Conservation (phyloP, 2,797 vertebrate genomes). For the Antrozous pallidus region DNA sequence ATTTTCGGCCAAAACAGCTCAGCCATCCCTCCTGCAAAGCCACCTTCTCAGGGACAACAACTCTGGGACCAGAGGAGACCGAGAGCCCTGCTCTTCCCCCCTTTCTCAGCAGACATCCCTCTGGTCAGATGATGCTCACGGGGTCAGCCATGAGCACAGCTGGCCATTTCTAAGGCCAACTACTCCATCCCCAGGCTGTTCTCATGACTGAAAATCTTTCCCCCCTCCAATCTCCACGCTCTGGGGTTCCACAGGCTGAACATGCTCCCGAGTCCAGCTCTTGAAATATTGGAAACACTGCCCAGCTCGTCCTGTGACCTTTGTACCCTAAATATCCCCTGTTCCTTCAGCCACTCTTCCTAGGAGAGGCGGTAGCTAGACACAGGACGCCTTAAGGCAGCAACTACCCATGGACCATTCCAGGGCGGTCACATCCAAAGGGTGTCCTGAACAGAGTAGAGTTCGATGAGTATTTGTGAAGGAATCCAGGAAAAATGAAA, state of each 20-base stretch:
- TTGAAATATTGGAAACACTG: neutral
- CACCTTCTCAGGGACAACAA: neutral
- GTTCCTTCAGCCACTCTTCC: neutral
- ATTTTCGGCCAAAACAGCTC: neutral
- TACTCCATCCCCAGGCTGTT: neutral
- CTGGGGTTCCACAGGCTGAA: neutral
- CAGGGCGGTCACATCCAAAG: rapidly evolving
- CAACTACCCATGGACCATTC: rapidly evolving
- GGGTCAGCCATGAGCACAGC: neutral
- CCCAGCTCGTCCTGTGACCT: neutral
- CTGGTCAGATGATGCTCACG: neutral
- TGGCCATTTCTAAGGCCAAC: neutral
- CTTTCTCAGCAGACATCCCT: neutral
- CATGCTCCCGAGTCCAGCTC: neutral
- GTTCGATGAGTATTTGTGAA: neutral
- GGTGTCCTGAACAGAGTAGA: neutral
- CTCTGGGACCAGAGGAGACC: neutral
- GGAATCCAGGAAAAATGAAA: neutral
- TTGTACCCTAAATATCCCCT: neutral
- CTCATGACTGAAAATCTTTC: neutral
- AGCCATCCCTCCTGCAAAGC: neutral
- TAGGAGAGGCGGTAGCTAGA: neutral
- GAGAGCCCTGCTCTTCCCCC: no score
- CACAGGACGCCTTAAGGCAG: neutral
- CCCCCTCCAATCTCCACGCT: neutral